Conservation (phyloP, 2,888 invertebrate genomes). For the Gonocerus acuteangulatus region DNA sequence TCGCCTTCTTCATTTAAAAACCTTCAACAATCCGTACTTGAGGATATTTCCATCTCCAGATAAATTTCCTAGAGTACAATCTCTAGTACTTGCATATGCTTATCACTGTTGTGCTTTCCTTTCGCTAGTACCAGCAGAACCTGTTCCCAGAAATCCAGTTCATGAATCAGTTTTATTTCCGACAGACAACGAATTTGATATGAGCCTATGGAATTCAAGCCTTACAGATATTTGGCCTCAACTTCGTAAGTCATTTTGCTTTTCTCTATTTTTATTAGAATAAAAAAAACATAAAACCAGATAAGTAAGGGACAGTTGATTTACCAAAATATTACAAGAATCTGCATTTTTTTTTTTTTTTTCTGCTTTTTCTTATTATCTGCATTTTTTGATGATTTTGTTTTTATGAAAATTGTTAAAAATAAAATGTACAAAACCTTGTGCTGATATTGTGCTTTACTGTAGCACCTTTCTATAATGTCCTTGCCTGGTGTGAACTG, state of each 20-base stretch:
- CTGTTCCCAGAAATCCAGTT: conserved; percentile 47
- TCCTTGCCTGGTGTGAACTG: too few species aligned
- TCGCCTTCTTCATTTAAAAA: conserved; percentile 74
- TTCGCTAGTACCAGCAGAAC: conserved; percentile 52
- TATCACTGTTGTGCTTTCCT: conserved; percentile 93
- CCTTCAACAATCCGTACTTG: conserved; percentile 83
- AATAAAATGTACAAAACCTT: too few species aligned
- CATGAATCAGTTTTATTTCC: conserved; percentile 63
- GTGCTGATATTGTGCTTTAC: too few species aligned
- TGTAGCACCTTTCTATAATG: too few species aligned
- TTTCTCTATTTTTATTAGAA: not conserved
- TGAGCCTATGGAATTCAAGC: conserved; percentile 71
- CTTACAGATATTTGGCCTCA: conserved; percentile 76
- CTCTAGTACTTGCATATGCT: conserved; percentile 74
- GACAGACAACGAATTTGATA: conserved; percentile 60
- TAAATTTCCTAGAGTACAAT: conserved; percentile 71
- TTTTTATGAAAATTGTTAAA: too few species aligned
- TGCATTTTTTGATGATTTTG: too few species aligned
- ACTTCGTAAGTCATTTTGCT: conserved; percentile 62
- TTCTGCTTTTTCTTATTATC: too few species aligned
- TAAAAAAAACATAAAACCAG: not conserved
- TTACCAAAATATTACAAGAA: not conserved
- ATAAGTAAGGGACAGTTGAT: not conserved
- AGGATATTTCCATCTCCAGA: conserved; percentile 81
- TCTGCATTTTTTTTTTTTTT: too few species aligned